These are phyloP conservation scores for Gonatopus flavifemur DNA, from an alignment of 1,140 invertebrate genomes.

Conservation along the genomic window DNA sequence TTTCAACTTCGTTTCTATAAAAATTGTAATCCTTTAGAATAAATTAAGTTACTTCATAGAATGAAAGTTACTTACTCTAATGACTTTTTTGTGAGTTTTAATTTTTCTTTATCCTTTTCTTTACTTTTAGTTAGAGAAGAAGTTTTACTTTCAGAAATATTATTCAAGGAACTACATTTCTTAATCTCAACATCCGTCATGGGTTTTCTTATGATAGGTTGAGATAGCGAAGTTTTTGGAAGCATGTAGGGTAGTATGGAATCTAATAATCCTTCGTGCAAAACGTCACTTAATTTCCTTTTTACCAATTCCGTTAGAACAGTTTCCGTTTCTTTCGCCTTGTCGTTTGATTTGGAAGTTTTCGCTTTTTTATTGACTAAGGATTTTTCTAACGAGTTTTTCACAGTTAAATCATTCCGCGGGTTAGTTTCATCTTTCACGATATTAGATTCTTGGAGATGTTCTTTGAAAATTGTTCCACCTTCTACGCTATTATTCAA, in stretches of 20 bases:
- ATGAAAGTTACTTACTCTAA: constrained; percentile 49
- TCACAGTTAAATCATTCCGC: constrained; percentile 1
- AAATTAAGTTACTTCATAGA: no score
- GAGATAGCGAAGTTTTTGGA: constrained; percentile 53
- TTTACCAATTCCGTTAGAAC: constrained; percentile 47
- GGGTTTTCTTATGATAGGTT: constrained; percentile 61
- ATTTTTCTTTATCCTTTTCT: constrained; percentile 44
- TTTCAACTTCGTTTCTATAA: constrained; percentile 77
- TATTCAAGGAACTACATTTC: constrained; percentile 49
- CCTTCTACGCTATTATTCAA: neutral
- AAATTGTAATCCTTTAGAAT: no score
- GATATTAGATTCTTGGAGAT: no score
- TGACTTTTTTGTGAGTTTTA: constrained; percentile 34
- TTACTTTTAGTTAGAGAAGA: constrained; percentile 39
- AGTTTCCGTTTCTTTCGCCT: constrained; percentile 27
- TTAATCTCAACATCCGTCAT: constrained; percentile 49
- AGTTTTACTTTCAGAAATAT: constrained; percentile 23
- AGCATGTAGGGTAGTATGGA: constrained; percentile 74
- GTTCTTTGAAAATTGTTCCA: neutral
- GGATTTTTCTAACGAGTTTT: neutral
- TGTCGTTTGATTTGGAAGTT: constrained; percentile 1
- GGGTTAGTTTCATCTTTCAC: neutral
- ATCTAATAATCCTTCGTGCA: constrained; percentile 77
- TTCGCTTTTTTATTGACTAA: constrained; percentile 13
- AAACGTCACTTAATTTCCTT: constrained; percentile 63